phyloP scores from a whole-genome alignment of 2,888 invertebrate species.

The Leucoptera coffeella region DNA sequence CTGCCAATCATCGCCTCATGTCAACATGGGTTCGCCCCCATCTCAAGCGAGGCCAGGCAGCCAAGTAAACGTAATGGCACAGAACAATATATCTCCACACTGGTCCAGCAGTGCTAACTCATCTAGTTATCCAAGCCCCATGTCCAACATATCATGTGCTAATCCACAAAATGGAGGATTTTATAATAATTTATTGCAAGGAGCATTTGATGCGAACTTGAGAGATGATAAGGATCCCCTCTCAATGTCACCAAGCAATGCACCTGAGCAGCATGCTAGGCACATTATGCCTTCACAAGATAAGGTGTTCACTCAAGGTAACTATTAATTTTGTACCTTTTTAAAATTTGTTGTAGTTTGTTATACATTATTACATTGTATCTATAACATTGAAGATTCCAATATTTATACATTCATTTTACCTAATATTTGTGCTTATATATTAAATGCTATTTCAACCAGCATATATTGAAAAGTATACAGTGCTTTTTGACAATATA shows the following conservation, averaged over 20 bases:
- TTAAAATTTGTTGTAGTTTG: not conserved
- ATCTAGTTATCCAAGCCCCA: slow-evolving; percentile 29
- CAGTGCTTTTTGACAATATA: no score
- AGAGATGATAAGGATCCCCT: slow-evolving; percentile 41
- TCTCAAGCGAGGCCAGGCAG: slow-evolving; percentile 41
- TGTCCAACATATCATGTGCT: slow-evolving; percentile 32
- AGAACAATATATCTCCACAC: slow-evolving; percentile 37
- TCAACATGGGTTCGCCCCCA: slow-evolving; percentile 57
- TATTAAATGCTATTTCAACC: no score
- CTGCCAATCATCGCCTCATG: slow-evolving; percentile 50
- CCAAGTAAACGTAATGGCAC: slow-evolving; percentile 37
- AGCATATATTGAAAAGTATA: no score
- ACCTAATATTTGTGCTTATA: no score
- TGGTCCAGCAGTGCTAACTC: slow-evolving; percentile 39
- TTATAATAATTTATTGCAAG: slow-evolving; percentile 37
- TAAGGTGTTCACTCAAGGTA: slow-evolving; percentile 37
- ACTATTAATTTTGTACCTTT: no score
- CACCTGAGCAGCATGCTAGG: slow-evolving; percentile 20
- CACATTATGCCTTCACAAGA: slow-evolving; percentile 23
- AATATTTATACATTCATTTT: no score
- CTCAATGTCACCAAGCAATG: slow-evolving; percentile 34
- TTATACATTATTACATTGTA: not conserved
- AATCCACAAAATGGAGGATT: slow-evolving; percentile 44
- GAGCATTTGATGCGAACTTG: slow-evolving; percentile 30
- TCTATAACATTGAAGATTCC: no score